Base-by-base conservation (phyloP, 1,140 invertebrate genomes). In the Philaenus spumarius region DNA sequence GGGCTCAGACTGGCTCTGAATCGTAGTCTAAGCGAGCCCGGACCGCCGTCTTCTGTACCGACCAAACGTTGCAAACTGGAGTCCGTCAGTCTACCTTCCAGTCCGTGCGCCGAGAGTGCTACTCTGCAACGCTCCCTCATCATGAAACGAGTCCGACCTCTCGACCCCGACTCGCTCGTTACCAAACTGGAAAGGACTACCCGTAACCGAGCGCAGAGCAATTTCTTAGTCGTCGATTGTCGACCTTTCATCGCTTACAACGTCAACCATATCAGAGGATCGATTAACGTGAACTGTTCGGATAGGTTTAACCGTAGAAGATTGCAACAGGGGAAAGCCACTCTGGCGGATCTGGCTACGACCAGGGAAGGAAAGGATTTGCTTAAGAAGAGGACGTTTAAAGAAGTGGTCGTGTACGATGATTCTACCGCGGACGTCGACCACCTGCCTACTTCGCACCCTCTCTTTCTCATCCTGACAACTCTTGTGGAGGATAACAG, bases 211-310 rank as follows among this genome's bases (percentile, higher is more conserved):
- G 3, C 26, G 26, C 26, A 30, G 26, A 30, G 26, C 9, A 30
- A 30, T 30, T 75, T 81, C 40, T 72, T 87, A 2, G 62, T 89
- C 0, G 65, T 89, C 19, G 87, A 90, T 66, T 85, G 85, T 67
- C 77, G 87, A 24, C 79, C 86, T 0, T 88, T 89, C 64, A 78
- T 88, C 20, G 77, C 80, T 19, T 90, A 83, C 72, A 87, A 87
- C 67, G 75, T 80, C 24, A 80, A 79, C 62, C 87, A 90, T 69
- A 81, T 90, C 35, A 72, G 75, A 22, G 84, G 85, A 14, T 82
- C 87, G 15, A 80, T 89, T 55, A 89, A 89, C 72, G 77, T 90
- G 19, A 87, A 86, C 69, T 88, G 86, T 67, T 80, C 82, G 1
- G 87, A 89, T 69, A 72, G 86, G 34, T 84, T 87, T 69, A 87